Evolutionary conservation across 2,888 invertebrate species (phyloP).

Genomic region (Lasioglossum marginatum): DNA sequence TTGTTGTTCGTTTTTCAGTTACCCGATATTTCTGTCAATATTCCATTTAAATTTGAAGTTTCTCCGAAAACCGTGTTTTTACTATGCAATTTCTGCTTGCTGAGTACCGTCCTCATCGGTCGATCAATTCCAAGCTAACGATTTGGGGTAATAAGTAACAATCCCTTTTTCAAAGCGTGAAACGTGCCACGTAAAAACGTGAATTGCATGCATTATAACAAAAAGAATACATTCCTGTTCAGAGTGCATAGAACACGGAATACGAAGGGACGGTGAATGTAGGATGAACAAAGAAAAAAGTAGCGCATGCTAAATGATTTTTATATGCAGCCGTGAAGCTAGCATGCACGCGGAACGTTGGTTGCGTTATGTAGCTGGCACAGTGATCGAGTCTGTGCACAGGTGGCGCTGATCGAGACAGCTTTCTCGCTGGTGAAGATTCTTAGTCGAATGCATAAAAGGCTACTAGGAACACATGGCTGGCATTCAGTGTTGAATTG

Average conservation of each 20-base stretch:
- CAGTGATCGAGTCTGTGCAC: constrained; percentile 1
- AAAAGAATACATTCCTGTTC: background rate
- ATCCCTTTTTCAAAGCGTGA: background rate
- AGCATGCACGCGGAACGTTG: background rate
- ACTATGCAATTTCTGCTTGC: background rate
- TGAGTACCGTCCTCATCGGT: background rate
- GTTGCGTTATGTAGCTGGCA: background rate
- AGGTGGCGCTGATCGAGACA: constrained; percentile 36
- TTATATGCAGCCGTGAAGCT: background rate
- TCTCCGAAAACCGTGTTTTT: background rate
- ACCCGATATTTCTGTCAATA: background rate
- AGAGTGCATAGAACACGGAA: too few species aligned
- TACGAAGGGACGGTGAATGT: background rate
- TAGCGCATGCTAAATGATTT: background rate
- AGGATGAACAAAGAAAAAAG: background rate
- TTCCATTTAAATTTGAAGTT: background rate
- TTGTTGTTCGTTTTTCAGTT: background rate
- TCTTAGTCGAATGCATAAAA: constrained; percentile 27
- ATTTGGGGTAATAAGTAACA: background rate
- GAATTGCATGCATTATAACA: too few species aligned
- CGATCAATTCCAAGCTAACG: background rate
- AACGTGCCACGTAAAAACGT: background rate
- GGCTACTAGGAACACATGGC: fast-evolving
- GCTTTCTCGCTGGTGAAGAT: constrained; percentile 55
- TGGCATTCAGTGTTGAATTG: constrained; percentile 48